Evolutionary conservation across 2,113 vertebrate genomes (phyloP).

Genomic region (Perca flavescens): DNA sequence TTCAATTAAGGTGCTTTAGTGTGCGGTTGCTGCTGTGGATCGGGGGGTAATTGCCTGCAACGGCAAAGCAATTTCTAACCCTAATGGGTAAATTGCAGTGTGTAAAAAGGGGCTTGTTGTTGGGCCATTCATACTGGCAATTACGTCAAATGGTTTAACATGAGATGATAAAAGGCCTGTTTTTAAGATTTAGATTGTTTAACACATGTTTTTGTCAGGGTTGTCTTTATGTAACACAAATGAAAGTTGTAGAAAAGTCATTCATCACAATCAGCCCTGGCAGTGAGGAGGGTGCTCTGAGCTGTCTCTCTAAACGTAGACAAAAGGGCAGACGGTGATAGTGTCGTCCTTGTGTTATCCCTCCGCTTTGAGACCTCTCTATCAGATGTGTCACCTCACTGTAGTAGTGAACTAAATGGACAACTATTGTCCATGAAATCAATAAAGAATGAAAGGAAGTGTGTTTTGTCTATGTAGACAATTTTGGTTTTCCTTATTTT

Average conservation of each 20-base stretch:
- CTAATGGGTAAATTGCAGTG: conserved; percentile 75
- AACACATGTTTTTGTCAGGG: conserved; percentile 16
- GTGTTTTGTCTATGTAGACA: neutral
- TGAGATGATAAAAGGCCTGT: conserved; percentile 37
- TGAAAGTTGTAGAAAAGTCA: conserved; percentile 29
- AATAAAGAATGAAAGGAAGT: conserved; percentile 59
- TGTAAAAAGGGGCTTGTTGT: conserved; percentile 43
- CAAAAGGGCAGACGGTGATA: conserved; percentile 59
- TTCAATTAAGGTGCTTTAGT: conserved; percentile 26
- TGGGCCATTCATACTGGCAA: conserved; percentile 52
- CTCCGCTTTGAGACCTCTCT: conserved; percentile 48
- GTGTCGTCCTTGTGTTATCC: conserved; percentile 41
- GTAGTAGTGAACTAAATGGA: conserved; percentile 60
- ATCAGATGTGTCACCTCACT: conserved; percentile 72
- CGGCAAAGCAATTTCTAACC: conserved; percentile 63
- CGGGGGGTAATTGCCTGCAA: conserved; percentile 61
- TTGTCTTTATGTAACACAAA: conserved; percentile 31
- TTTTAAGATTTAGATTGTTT: conserved; percentile 34
- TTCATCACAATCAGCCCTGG: conserved; percentile 20
- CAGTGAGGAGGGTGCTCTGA: neutral
- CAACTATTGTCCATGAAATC: conserved; percentile 68
- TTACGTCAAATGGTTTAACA: conserved; percentile 58
- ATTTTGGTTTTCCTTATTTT: neutral
- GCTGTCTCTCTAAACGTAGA: conserved; percentile 29
- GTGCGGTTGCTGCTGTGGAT: conserved; percentile 28